Evolutionary conservation across 1,140 invertebrate species (phyloP).

Genomic region (Drosophila persimilis): DNA sequence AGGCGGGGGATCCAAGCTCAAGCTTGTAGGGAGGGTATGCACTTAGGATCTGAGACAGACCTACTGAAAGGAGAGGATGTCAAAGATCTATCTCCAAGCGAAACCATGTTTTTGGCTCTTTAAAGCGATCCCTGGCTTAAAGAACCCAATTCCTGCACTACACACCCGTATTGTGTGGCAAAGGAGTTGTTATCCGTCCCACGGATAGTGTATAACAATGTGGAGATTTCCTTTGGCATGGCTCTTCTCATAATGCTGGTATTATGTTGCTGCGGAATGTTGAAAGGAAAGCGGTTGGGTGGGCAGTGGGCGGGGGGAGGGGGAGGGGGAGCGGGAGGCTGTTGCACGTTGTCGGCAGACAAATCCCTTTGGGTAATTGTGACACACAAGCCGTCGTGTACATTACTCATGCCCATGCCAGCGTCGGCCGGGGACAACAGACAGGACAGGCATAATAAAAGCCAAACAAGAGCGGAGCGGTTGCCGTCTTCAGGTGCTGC

Average conservation of each 20-base stretch:
- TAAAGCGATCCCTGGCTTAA: too few species aligned
- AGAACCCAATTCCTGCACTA: too few species aligned
- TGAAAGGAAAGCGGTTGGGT: conserved; percentile 2
- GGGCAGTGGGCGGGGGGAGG: too few species aligned
- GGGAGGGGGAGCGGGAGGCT: neutral
- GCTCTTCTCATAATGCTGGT: conserved; percentile 15
- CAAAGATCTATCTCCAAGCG: too few species aligned
- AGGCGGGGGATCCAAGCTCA: too few species aligned
- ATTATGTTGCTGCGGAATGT: conserved; percentile 20
- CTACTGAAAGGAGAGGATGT: too few species aligned
- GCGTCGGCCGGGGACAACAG: neutral
- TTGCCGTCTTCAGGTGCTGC: conserved; percentile 16
- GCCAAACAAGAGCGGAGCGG: conserved; percentile 26
- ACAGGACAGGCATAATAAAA: conserved; percentile 20
- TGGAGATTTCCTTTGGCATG: conserved; percentile 1
- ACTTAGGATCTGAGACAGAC: too few species aligned
- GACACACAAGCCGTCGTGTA: conserved; percentile 30
- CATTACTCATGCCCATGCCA: conserved; percentile 17
- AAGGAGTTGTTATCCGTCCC: too few species aligned
- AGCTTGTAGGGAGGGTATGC: too few species aligned
- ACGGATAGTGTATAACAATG: conserved; percentile 8
- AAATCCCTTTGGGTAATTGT: conserved; percentile 35
- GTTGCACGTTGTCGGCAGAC: conserved; percentile 5
- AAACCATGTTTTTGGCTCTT: too few species aligned
- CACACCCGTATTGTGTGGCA: too few species aligned